Evolutionary conservation across 1,140 invertebrate species (phyloP).

Genomic region (Stegodyphus mimosarum): DNA sequence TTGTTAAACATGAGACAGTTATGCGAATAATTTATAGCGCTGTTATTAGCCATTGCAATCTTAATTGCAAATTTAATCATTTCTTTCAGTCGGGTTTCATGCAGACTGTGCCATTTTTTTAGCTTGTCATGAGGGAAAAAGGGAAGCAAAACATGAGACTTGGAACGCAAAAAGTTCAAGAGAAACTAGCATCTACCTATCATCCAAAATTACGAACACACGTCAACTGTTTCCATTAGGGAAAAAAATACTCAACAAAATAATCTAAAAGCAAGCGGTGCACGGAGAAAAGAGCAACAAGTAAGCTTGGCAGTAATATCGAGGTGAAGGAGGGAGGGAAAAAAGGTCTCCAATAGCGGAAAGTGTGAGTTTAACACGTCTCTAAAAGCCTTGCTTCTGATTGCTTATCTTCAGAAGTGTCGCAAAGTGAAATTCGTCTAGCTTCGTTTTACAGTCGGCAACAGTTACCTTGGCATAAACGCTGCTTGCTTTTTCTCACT

Average conservation of each 20-base stretch:
- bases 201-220: constrained; percentile 14
- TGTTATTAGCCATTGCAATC: no score
- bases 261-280: neutral
- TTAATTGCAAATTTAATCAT: no score
- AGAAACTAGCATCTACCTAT: constrained; percentile 17
- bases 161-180: neutral
- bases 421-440: neutral
- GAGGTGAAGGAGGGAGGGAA: no score
- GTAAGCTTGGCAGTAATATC: constrained; percentile 15
- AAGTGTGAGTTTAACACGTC: constrained; percentile 10
- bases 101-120: neutral
- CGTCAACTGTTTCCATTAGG: neutral
- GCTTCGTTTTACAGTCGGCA: constrained; percentile 19
- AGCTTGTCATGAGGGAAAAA: neutral
- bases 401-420: constrained; percentile 24
- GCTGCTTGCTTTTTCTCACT: neutral
- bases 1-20: no score
- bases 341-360: neutral
- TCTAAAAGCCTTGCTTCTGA: neutral
- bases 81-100: no score
- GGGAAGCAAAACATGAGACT: neutral
- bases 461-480: constrained; percentile 11
- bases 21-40: no score
- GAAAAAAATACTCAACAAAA: neutral
- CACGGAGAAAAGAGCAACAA: neutral